Conservation (phyloP, 2,888 invertebrate species). For the Chromoteleia sp. region DNA sequence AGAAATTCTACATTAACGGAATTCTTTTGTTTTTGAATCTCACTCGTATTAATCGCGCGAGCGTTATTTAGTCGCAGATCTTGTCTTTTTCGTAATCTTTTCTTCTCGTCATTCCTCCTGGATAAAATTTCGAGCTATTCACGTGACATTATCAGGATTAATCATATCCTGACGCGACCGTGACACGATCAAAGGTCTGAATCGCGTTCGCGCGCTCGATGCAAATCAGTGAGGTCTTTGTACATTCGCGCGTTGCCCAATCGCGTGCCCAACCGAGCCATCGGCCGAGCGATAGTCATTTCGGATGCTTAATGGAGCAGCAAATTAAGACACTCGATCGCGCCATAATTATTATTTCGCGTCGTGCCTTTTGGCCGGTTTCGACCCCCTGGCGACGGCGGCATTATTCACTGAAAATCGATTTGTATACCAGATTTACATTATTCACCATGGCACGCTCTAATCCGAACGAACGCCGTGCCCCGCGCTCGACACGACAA, state of each 20-base stretch:
- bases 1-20: too few relatives aligned
- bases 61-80: too few relatives aligned
- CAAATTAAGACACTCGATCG: slow-evolving; percentile 67
- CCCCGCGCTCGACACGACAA: slow-evolving; percentile 51
- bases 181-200: slow-evolving; percentile 52
- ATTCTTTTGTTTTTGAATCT: too few relatives aligned
- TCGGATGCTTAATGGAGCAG: slow-evolving; percentile 67
- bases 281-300: slow-evolving; percentile 37
- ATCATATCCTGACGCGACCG: slow-evolving; percentile 34
- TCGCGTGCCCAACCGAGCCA: slow-evolving; percentile 28
- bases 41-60: too few relatives aligned
- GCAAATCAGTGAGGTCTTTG: slow-evolving; percentile 31
- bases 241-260: slow-evolving; percentile 43
- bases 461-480: slow-evolving; percentile 36
- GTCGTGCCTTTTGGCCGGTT: slow-evolving; percentile 44
- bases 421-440: slow-evolving; percentile 60
- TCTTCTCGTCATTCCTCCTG: not conserved
- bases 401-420: slow-evolving; percentile 65
- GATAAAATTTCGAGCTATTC: not conserved
- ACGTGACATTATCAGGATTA: slow-evolving; percentile 13
- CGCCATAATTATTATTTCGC: slow-evolving; percentile 47
- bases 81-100: too few relatives aligned
- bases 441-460: slow-evolving; percentile 60
- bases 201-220: slow-evolving; percentile 30
- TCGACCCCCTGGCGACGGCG: slow-evolving; percentile 60